Conservation (phyloP, 2,797 vertebrate species). For the Tapera naevia region DNA sequence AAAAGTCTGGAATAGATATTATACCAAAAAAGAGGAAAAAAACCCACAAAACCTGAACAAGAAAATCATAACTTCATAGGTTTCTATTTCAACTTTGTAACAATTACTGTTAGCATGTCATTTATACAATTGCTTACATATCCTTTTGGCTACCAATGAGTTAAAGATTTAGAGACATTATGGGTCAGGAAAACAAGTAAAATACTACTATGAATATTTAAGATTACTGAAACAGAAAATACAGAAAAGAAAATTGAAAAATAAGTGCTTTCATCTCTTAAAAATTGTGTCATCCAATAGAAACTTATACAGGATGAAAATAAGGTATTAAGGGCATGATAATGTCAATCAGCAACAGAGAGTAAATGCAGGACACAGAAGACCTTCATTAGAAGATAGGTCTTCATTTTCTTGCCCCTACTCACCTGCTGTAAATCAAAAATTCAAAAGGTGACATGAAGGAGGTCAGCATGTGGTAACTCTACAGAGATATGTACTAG, state of each 20-base stretch:
- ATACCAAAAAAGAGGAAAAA: conserved; percentile 5
- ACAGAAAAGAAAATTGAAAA: background rate
- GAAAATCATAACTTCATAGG: background rate
- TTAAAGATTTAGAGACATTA: background rate
- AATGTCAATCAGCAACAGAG: background rate
- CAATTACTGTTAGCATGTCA: background rate
- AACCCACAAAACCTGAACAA: background rate
- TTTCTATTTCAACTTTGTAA: background rate
- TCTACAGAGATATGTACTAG: background rate
- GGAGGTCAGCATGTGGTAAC: background rate
- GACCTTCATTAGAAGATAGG: background rate
- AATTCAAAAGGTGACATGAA: background rate
- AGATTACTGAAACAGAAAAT: background rate
- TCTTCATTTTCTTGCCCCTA: background rate
- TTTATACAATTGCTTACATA: background rate
- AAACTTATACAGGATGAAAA: background rate
- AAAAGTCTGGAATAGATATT: background rate
- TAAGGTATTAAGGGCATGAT: background rate
- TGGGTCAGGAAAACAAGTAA: background rate
- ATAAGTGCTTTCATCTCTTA: background rate
- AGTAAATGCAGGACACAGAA: background rate
- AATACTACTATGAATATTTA: background rate
- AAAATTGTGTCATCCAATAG: background rate
- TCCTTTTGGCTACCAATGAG: background rate
- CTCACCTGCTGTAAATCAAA: background rate